A percentile compares a stretch with the other conserved stretches of the same genome.
Evolutionary conservation across 2,797 vertebrate genomes (phyloP).

Genomic region (Lateolabrax maculatus): DNA sequence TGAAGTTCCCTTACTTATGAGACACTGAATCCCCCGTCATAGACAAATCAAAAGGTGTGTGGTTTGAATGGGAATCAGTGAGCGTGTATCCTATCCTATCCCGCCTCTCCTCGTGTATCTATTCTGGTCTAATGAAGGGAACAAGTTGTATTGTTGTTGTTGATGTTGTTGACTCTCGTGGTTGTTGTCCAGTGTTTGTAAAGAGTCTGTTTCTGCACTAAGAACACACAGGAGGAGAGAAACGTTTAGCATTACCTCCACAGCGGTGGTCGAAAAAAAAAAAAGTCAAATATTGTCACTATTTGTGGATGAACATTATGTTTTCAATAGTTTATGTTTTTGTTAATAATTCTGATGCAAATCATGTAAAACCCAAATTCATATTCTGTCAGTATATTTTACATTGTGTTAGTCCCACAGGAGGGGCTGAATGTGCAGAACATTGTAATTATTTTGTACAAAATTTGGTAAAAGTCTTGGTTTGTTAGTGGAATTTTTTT

Average conservation of each 20-base stretch:
- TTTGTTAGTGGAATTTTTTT: constrained; percentile 87
- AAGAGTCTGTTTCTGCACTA: constrained; percentile 72
- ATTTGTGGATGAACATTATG: constrained; percentile 60
- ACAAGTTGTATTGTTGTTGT: constrained; percentile 87
- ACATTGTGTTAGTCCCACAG: constrained; percentile 53
- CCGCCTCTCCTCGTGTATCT: constrained; percentile 50
- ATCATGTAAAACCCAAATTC: constrained; percentile 65
- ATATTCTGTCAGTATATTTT: constrained; percentile 61
- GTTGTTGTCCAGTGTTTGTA: constrained; percentile 60
- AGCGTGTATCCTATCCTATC: constrained; percentile 14
- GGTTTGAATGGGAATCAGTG: constrained; percentile 20
- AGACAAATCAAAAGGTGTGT: constrained; percentile 7
- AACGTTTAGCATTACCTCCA: constrained; percentile 74
- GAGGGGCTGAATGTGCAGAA: constrained; percentile 83
- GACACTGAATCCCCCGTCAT: neutral
- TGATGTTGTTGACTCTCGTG: constrained; percentile 68
- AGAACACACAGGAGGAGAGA: constrained; percentile 57
- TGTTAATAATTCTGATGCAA: constrained; percentile 67
- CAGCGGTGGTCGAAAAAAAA: constrained; percentile 62
- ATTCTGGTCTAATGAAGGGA: constrained; percentile 91
- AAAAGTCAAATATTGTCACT: constrained; percentile 66
- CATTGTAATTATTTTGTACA: constrained; percentile 88
- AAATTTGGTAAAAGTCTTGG: constrained; percentile 89
- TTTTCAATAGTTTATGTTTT: constrained; percentile 69
- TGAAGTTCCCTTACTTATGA: constrained; percentile 18